These are phyloP conservation scores for Lasiommata megera DNA, from an alignment of 2,888 invertebrate genomes.

Conservation along the genomic window DNA sequence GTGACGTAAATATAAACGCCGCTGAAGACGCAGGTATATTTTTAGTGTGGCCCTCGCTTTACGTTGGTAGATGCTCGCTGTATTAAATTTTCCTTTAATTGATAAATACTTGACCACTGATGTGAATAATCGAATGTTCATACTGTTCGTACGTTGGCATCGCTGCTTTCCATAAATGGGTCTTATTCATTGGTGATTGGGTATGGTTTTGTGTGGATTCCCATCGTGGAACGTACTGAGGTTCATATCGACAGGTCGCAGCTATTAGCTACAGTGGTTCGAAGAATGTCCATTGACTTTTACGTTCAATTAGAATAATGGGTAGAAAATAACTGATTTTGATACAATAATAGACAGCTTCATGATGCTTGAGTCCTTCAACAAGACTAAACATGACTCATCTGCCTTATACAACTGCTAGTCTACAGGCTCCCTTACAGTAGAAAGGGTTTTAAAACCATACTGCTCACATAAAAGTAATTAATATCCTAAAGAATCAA, in stretches of 20 bases:
- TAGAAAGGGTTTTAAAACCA: too few species aligned
- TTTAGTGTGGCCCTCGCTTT: slow-evolving; percentile 31
- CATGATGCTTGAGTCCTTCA: too few species aligned
- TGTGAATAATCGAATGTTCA: slow-evolving; percentile 76
- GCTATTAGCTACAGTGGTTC: slow-evolving; percentile 5
- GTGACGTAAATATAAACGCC: too few species aligned
- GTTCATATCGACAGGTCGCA: slow-evolving; percentile 11
- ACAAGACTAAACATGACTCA: too few species aligned
- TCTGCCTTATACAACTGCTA: too few species aligned
- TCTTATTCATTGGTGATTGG: not conserved
- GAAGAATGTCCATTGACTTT: not conserved
- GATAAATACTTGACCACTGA: slow-evolving; percentile 75
- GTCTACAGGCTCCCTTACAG: too few species aligned
- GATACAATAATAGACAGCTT: not conserved
- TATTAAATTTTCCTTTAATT: slow-evolving; percentile 74
- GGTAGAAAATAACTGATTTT: not conserved
- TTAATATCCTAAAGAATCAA: too few species aligned
- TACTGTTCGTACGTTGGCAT: slow-evolving; percentile 39
- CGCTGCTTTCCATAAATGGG: slow-evolving; percentile 18
- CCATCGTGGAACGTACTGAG: not conserved
- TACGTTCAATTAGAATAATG: not conserved
- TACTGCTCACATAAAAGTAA: too few species aligned
- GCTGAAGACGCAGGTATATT: too few species aligned
- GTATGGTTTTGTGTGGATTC: slow-evolving; percentile 29
- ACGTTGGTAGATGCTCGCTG: slow-evolving; percentile 59